Conservation (phyloP, 2,113 vertebrate genomes). For the Tachysurus vachellii region DNA sequence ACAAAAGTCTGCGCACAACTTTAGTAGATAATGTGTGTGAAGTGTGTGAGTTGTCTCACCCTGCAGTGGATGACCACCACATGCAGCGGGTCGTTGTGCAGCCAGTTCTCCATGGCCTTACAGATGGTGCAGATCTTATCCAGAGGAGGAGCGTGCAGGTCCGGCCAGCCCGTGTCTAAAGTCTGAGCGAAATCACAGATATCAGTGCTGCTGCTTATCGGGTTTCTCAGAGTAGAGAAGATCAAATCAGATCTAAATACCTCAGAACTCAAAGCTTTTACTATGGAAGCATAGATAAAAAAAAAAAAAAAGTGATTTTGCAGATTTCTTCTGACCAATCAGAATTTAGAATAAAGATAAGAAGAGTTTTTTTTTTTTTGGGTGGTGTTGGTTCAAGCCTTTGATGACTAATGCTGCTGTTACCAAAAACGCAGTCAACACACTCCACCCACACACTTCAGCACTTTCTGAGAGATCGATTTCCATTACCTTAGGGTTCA, state of each 20-base stretch:
- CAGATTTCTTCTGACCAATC: neutral
- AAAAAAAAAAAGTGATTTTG: neutral
- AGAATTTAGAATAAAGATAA: neutral
- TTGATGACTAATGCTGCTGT: constrained; percentile 30
- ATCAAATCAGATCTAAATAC: neutral
- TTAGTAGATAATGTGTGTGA: no score
- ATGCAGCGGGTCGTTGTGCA: constrained; percentile 83
- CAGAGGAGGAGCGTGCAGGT: constrained; percentile 89
- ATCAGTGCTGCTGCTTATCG: neutral
- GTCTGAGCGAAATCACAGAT: constrained; percentile 71
- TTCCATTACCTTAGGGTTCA: constrained; percentile 88
- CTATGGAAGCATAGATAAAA: neutral
- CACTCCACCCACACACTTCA: constrained; percentile 34
- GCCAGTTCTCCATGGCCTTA: constrained; percentile 96
- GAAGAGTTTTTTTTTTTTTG: neutral
- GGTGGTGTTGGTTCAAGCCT: constrained; percentile 4
- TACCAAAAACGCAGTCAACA: constrained; percentile 22
- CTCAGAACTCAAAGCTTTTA: neutral
- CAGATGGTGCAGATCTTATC: constrained; percentile 96
- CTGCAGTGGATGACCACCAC: constrained; percentile 94
- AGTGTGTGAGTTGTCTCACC: constrained; percentile 70
- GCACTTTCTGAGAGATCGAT: neutral
- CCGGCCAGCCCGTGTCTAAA: constrained; percentile 93
- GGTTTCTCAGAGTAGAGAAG: neutral
- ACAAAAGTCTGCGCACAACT: neutral